A percentile compares a stretch with the other conserved stretches of the same genome.
Conservation (phyloP, 2,113 vertebrate species). For the Lates calcarifer region DNA sequence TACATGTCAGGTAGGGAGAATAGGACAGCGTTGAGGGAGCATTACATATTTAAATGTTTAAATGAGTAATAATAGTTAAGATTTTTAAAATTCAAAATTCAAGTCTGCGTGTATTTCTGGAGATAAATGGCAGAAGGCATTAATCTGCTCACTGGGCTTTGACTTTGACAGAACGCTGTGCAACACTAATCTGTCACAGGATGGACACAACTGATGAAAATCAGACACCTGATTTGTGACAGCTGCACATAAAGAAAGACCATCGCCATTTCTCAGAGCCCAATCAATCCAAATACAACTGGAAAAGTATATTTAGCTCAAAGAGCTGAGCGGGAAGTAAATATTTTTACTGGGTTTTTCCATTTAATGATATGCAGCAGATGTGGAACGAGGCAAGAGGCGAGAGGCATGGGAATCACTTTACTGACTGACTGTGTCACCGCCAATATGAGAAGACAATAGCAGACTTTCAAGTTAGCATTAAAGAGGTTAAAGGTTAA, state of each 20-base stretch:
- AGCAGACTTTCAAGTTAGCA: constrained; percentile 38
- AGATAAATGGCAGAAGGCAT: not conserved
- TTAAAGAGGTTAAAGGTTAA: constrained; percentile 45
- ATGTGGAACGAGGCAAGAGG: constrained; percentile 68
- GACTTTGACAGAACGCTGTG: constrained; percentile 21
- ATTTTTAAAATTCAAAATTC: not conserved
- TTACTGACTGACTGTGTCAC: constrained; percentile 39
- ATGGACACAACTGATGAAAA: constrained; percentile 61
- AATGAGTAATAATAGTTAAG: not conserved
- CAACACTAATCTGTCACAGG: constrained; percentile 55
- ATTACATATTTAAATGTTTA: not conserved
- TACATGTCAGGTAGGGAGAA: not conserved
- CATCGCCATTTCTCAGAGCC: constrained; percentile 42
- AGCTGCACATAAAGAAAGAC: constrained; percentile 64
- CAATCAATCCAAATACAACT: constrained; percentile 55
- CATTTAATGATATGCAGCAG: constrained; percentile 79
- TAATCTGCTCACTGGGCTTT: not conserved
- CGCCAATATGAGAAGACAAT: constrained; percentile 40
- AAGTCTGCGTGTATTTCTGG: not conserved
- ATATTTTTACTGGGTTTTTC: constrained; percentile 74
- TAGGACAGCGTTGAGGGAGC: not conserved
- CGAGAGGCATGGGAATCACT: constrained; percentile 48
- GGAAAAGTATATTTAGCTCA: constrained; percentile 68
- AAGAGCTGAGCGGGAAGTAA: constrained; percentile 62
- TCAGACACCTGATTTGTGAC: constrained; percentile 73